Percentiles rank a stretch among this genome's conserved stretches.
Conservation (phyloP, 2,113 vertebrate genomes). For the Coryphaenoides rupestris region DNA sequence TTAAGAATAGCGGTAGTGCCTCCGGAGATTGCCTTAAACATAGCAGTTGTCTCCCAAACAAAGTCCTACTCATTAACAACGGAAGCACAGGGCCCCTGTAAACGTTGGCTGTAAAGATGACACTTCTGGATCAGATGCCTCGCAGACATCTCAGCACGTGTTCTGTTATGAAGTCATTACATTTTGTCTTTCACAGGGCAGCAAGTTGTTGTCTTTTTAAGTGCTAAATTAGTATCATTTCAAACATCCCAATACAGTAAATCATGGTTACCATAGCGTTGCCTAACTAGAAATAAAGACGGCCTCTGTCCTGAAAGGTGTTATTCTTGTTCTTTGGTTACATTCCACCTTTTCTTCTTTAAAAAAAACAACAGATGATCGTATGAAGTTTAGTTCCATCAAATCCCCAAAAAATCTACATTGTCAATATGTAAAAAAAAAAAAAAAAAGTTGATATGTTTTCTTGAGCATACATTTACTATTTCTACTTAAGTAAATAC, state of each 20-base stretch:
- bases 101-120: too few relatives aligned
- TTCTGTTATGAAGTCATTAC: too few relatives aligned
- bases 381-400: conserved; percentile 35
- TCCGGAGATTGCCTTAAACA: too few relatives aligned
- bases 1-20: conserved; percentile 28
- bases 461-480: conserved; percentile 50
- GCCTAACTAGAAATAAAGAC: conserved; percentile 33
- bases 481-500: conserved; percentile 50
- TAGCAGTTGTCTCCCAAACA: too few relatives aligned
- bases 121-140: too few relatives aligned
- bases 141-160: too few relatives aligned
- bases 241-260: conserved; percentile 23
- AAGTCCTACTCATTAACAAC: too few relatives aligned
- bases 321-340: conserved; percentile 71
- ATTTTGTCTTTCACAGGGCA: too few relatives aligned
- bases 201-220: too few relatives aligned
- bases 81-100: too few relatives aligned
- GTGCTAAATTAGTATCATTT: too few relatives aligned
- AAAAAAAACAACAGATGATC: conserved; percentile 22
- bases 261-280: conserved; percentile 31
- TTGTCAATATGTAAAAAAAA: conserved; percentile 55
- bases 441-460: conserved; percentile 49
- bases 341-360: conserved; percentile 53
- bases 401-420: conserved; percentile 39
- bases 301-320: conserved; percentile 23